Conservation (phyloP, 2,797 vertebrate species). For the Sebastes diploproa region DNA sequence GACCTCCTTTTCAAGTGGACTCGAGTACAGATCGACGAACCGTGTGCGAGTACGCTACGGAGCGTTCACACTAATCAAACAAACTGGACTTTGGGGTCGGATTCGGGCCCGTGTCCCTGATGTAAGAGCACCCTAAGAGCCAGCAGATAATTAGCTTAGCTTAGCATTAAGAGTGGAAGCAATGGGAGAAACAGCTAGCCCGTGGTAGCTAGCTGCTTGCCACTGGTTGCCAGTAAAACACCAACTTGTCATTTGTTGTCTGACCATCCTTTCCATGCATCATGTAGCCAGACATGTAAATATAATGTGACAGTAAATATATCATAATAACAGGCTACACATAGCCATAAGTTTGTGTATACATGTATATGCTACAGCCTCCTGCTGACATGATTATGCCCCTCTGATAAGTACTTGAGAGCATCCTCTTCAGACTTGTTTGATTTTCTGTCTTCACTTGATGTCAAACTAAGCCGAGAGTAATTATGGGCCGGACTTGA, state of each 20-base stretch:
- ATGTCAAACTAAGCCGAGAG: not conserved
- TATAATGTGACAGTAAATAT: not conserved
- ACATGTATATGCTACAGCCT: not conserved
- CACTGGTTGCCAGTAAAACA: not conserved
- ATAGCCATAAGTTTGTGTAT: not conserved
- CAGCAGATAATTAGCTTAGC: not conserved
- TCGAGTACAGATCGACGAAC: too few relatives aligned
- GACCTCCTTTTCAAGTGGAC: too few relatives aligned
- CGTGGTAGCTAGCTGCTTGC: not conserved
- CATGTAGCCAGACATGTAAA: not conserved
- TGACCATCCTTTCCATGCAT: not conserved
- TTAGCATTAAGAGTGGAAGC: not conserved
- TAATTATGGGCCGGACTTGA: not conserved
- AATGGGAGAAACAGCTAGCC: not conserved
- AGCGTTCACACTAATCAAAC: too few relatives aligned
- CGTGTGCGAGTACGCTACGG: fast-evolving
- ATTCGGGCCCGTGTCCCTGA: fast-evolving
- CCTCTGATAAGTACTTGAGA: not conserved
- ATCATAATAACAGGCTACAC: not conserved
- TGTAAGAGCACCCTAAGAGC: not conserved
- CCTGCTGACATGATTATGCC: not conserved
- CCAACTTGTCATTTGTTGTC: not conserved
- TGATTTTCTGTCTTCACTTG: not conserved
- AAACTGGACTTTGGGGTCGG: too few relatives aligned
- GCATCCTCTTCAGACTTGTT: not conserved